A percentile compares a stretch with the other conserved stretches of the same genome.
Evolutionary conservation across 2,888 invertebrate species (phyloP).

Genomic region (Trilocha varians): DNA sequence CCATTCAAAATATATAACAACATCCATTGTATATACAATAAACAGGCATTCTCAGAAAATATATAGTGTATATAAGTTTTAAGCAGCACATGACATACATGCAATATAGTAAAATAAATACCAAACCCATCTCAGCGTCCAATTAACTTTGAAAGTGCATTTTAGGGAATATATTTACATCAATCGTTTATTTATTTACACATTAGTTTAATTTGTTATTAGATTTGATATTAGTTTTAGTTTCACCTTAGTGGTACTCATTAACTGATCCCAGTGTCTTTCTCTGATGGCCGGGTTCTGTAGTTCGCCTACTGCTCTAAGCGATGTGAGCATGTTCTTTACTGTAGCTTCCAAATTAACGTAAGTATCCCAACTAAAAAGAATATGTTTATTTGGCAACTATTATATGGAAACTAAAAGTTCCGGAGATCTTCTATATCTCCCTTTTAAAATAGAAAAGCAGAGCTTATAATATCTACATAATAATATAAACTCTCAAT

Average conservation of each 20-base stretch:
- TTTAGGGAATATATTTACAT: conserved; percentile 27
- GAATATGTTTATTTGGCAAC: background rate
- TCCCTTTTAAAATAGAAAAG: too few relatives aligned
- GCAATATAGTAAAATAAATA: conserved; percentile 28
- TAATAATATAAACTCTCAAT: too few relatives aligned
- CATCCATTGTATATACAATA: conserved; percentile 20
- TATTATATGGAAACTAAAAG: too few relatives aligned
- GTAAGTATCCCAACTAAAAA: conserved; percentile 88
- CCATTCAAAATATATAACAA: conserved; percentile 11
- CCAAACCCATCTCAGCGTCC: conserved; percentile 25
- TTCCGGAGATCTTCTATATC: too few relatives aligned
- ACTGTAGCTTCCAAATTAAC: conserved; percentile 90
- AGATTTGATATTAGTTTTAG: conserved; percentile 3
- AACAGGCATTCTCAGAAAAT: conserved; percentile 9
- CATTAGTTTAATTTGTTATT: conserved; percentile 10
- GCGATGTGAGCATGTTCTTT: conserved; percentile 96
- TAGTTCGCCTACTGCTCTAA: conserved; percentile 94
- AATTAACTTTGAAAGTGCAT: conserved; percentile 21
- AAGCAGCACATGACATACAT: conserved; percentile 17
- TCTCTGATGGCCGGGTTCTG: conserved; percentile 97
- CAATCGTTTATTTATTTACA: conserved; percentile 17
- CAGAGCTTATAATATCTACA: too few relatives aligned
- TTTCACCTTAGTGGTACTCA: conserved; percentile 93
- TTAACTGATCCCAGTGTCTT: conserved; percentile 96
- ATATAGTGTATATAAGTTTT: conserved; percentile 5